Percentiles rank a stretch among this genome's conserved stretches.
phyloP scores from a whole-genome alignment of 2,113 vertebrate genomes.

The Panurus biarmicus region DNA sequence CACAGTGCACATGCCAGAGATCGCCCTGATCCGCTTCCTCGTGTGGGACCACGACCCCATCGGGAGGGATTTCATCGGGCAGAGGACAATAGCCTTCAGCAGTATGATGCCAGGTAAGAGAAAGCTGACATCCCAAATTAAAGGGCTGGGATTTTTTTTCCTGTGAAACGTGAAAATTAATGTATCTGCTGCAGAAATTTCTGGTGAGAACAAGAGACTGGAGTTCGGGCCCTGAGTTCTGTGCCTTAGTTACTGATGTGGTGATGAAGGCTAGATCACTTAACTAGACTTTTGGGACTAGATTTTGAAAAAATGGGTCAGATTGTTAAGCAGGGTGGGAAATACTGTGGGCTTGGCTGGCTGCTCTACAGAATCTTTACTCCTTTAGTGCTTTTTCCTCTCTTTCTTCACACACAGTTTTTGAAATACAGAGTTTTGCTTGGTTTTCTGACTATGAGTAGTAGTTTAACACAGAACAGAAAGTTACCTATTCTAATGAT shows the following conservation, averaged over 20 bases:
- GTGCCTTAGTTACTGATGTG: not conserved
- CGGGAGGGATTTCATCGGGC: conserved; percentile 94
- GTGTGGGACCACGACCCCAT: conserved; percentile 99
- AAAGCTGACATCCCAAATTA: no score
- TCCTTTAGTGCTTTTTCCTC: not conserved
- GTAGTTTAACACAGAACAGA: not conserved
- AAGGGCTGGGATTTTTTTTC: not conserved
- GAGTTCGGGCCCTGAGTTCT: not conserved
- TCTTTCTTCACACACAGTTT: not conserved
- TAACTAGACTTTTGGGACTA: not conserved
- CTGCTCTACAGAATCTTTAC: not conserved
- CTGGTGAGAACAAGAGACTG: not conserved
- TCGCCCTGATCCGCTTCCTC: conserved; percentile 88
- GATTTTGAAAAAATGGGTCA: not conserved
- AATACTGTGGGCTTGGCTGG: not conserved
- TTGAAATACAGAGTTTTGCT: not conserved
- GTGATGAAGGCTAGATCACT: not conserved
- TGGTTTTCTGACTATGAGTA: not conserved
- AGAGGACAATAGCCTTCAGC: conserved; percentile 91
- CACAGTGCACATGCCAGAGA: conserved; percentile 89
- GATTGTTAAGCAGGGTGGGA: not conserved
- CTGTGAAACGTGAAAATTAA: no score
- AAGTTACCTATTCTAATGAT: not conserved
- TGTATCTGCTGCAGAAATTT: not conserved
- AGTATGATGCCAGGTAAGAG: conserved; percentile 92